These are phyloP conservation scores for Syngnathus typhle DNA, from an alignment of 2,113 vertebrate species.

Conservation along the genomic window DNA sequence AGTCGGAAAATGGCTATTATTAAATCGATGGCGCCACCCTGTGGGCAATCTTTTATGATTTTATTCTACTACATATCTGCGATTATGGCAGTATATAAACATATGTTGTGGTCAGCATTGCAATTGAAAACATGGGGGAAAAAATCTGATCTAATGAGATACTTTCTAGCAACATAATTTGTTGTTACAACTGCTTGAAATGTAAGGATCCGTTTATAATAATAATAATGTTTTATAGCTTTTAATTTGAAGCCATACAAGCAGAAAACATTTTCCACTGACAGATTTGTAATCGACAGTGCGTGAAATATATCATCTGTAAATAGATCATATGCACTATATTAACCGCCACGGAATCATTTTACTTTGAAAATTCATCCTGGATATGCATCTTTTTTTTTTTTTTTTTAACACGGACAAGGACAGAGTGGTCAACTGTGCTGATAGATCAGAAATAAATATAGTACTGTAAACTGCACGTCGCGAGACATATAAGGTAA, in stretches of 20 bases:
- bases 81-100: background rate
- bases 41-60: background rate
- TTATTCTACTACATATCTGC: background rate
- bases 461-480: background rate
- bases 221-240: no score
- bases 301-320: no score
- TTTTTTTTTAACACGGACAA: background rate
- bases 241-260: no score
- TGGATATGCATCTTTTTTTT: background rate
- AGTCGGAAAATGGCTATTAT: background rate
- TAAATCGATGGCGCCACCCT: background rate
- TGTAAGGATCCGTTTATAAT: no score
- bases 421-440: background rate
- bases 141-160: no score
- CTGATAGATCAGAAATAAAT: background rate
- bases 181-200: no score
- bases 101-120: no score
- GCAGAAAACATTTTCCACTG: no score
- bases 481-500: background rate
- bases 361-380: background rate
- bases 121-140: no score
- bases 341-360: background rate
- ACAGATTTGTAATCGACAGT: no score
- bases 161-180: no score
- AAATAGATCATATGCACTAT: no score